Percentiles rank a stretch among this genome's conserved stretches.
Evolutionary conservation across 2,113 vertebrate genomes (phyloP).

Genomic region (Chloebia gouldiae): DNA sequence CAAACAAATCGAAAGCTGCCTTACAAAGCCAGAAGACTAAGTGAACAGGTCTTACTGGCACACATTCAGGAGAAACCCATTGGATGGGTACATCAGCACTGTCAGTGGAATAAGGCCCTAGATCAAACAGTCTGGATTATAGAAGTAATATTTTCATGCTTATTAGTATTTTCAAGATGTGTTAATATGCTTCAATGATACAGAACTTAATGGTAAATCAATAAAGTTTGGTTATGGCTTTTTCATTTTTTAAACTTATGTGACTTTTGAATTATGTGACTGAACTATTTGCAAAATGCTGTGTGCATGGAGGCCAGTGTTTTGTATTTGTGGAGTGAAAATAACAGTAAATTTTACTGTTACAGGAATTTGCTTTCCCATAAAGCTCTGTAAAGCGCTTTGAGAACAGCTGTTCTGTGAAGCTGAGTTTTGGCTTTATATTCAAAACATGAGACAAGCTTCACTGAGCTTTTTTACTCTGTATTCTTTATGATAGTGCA

Average conservation of each 20-base stretch:
- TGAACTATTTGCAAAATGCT: neutral
- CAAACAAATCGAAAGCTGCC: neutral
- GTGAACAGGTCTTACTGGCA: neutral
- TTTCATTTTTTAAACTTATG: neutral
- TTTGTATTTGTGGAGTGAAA: neutral
- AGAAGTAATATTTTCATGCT: neutral
- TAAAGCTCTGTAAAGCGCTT: neutral
- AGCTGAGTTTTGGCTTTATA: neutral
- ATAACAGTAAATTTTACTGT: neutral
- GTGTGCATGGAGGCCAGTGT: neutral
- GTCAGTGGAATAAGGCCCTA: neutral
- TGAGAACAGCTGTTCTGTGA: neutral
- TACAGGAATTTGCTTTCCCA: neutral
- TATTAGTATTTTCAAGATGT: neutral
- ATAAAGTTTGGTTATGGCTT: accelerated
- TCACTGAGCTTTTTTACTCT: neutral
- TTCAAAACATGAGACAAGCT: neutral
- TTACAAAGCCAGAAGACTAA: neutral
- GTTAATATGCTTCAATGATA: neutral
- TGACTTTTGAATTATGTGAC: neutral
- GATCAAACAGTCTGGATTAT: neutral
- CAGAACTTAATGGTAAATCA: neutral
- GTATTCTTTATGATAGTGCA: neutral
- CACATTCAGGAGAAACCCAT: neutral
- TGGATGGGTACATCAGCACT: neutral